These are phyloP conservation scores for Bettongia penicillata DNA, from an alignment of 2,113 vertebrate genomes.

Conservation along the genomic window DNA sequence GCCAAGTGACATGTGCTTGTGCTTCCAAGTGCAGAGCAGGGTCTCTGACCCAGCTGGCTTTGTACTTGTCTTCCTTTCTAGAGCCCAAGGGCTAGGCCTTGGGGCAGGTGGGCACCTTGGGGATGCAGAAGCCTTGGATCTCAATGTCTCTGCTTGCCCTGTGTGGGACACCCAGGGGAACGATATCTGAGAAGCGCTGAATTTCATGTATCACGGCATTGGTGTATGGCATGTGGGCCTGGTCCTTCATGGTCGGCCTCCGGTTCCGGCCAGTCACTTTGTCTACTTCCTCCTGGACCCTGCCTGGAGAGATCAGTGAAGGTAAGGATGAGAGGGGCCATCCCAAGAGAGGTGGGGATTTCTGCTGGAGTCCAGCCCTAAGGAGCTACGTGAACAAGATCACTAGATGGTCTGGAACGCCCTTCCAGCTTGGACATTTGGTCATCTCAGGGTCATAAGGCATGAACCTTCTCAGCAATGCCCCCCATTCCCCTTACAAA, in stretches of 20 bases:
- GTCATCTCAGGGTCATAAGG: background rate
- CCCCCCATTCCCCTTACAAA: background rate
- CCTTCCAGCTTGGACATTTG: background rate
- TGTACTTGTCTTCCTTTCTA: too few relatives aligned
- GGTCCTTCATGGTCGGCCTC: slow-evolving; percentile 76
- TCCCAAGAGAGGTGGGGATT: too few relatives aligned
- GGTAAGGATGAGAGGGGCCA: background rate
- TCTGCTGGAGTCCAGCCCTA: too few relatives aligned
- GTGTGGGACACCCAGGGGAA: slow-evolving; percentile 68
- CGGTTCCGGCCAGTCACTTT: slow-evolving; percentile 78
- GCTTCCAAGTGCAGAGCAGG: too few relatives aligned
- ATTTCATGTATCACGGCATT: slow-evolving; percentile 84
- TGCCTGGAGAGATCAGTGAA: slow-evolving; percentile 64
- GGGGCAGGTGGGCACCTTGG: slow-evolving; percentile 77
- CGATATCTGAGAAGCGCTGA: slow-evolving; percentile 71
- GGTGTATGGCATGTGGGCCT: slow-evolving; percentile 82
- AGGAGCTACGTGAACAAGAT: background rate
- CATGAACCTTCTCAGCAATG: background rate
- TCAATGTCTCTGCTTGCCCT: slow-evolving; percentile 70
- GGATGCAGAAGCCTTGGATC: slow-evolving; percentile 83
- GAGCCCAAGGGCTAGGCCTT: accelerated
- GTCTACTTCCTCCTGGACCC: slow-evolving; percentile 84
- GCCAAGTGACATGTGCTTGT: too few relatives aligned
- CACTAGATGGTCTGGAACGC: too few relatives aligned
- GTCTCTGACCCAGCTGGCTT: background rate